Percentiles rank a stretch among this genome's conserved stretches.
These are phyloP conservation scores for Crioceris asparagi DNA, from an alignment of 2,888 invertebrate genomes.

Conservation along the genomic window DNA sequence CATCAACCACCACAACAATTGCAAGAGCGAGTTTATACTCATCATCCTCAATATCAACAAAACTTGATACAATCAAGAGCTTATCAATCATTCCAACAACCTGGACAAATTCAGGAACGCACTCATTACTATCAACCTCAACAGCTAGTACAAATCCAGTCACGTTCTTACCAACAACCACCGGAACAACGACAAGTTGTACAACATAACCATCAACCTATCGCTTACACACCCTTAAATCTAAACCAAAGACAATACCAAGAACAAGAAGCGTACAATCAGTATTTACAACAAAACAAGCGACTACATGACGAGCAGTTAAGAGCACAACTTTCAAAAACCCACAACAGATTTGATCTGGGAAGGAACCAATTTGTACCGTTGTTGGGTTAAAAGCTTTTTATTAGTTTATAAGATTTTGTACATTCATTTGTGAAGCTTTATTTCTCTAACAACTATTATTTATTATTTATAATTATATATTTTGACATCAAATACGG, in stretches of 20 bases:
- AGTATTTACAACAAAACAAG: slow-evolving; percentile 23
- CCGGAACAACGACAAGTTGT: neutral
- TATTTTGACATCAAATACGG: too few species aligned
- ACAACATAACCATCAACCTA: slow-evolving; percentile 17
- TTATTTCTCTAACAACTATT: too few species aligned
- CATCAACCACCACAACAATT: slow-evolving; percentile 6
- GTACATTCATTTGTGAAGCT: too few species aligned
- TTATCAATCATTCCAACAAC: neutral
- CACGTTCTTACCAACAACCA: neutral
- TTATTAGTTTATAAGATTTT: neutral
- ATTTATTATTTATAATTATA: too few species aligned
- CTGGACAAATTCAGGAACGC: neutral
- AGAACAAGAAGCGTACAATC: slow-evolving; percentile 23
- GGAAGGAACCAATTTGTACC: slow-evolving; percentile 22
- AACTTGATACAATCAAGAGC: neutral
- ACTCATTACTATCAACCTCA: slow-evolving; percentile 4
- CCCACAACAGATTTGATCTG: slow-evolving; percentile 30
- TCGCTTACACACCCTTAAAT: slow-evolving; percentile 25
- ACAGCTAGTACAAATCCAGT: slow-evolving; percentile 3
- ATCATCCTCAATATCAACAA: slow-evolving; percentile 8
- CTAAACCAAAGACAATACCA: slow-evolving; percentile 22
- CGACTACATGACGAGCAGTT: slow-evolving; percentile 24
- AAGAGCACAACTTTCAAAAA: slow-evolving; percentile 26
- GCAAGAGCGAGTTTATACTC: slow-evolving; percentile 9
- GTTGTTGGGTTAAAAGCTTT: slow-evolving; percentile 20